Conservation (phyloP, 2,888 invertebrate species). For the Acanthosepion pharaonis region DNA sequence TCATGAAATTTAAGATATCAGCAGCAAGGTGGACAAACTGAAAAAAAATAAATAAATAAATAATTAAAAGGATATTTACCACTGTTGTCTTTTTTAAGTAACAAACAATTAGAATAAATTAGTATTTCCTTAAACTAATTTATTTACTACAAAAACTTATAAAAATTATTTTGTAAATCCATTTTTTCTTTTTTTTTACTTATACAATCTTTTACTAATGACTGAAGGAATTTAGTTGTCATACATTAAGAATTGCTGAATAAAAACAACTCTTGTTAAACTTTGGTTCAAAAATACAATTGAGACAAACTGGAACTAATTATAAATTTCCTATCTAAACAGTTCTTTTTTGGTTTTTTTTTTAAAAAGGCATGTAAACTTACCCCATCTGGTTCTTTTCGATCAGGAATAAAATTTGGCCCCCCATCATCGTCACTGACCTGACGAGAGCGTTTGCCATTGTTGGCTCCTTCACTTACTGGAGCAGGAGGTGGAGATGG, state of each 20-base stretch:
- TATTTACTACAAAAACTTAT: too few species aligned
- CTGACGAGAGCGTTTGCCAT: conserved; percentile 63
- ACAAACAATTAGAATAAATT: too few species aligned
- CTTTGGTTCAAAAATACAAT: too few species aligned
- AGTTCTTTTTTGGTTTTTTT: not conserved
- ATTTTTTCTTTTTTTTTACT: too few species aligned
- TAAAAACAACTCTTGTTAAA: too few species aligned
- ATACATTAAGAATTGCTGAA: too few species aligned
- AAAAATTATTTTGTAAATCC: too few species aligned
- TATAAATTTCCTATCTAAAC: not conserved
- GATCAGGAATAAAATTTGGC: conserved; percentile 82
- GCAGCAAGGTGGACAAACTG: conserved; percentile 90
- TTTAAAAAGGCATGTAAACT: conserved; percentile 55
- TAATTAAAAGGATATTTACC: too few species aligned
- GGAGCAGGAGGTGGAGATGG: conserved; percentile 61
- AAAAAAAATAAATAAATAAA: conserved; percentile 55
- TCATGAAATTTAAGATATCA: conserved; percentile 89
- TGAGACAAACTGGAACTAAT: not conserved
- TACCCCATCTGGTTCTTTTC: conserved; percentile 85
- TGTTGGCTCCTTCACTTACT: conserved; percentile 54
- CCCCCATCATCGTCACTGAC: conserved; percentile 68
- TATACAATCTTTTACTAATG: too few species aligned
- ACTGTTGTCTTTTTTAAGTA: too few species aligned
- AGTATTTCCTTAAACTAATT: too few species aligned
- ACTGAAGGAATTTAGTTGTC: too few species aligned